These are phyloP conservation scores for Wasmannia auropunctata DNA, from an alignment of 1,140 invertebrate species.

Conservation along the genomic window DNA sequence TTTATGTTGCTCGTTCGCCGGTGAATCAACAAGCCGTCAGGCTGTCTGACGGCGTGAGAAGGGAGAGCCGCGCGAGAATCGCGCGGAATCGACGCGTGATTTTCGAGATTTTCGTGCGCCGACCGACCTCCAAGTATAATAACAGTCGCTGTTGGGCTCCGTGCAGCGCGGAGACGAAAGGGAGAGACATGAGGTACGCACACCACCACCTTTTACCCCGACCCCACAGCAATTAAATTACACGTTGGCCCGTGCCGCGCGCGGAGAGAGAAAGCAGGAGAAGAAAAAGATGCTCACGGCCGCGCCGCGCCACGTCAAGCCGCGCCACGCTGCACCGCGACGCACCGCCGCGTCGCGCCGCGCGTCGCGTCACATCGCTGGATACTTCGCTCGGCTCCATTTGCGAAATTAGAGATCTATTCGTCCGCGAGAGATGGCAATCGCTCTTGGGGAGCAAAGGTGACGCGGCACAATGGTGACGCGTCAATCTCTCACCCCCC, in stretches of 20 bases:
- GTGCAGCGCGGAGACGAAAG: not conserved
- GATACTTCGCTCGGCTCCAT: slow-evolving; percentile 70
- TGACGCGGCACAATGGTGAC: slow-evolving; percentile 63
- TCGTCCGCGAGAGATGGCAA: slow-evolving; percentile 58
- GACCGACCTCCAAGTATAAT: not conserved
- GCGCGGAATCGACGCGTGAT: not conserved
- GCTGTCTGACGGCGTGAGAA: not conserved
- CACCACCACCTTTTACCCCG: not conserved
- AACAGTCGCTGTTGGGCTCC: not conserved
- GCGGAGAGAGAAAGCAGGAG: slow-evolving; percentile 17
- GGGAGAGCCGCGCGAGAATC: not conserved
- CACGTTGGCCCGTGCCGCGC: not conserved
- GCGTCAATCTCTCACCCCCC: slow-evolving; percentile 55
- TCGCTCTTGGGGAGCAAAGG: slow-evolving; percentile 61
- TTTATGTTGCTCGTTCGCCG: slow-evolving; percentile 27
- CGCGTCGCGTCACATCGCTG: not conserved
- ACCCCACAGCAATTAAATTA: slow-evolving; percentile 68
- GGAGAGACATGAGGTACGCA: not conserved
- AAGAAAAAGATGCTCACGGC: slow-evolving; percentile 34
- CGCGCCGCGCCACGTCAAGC: not conserved
- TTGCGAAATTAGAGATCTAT: slow-evolving; percentile 77
- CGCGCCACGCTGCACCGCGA: not conserved
- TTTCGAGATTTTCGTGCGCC: slow-evolving; percentile 1
- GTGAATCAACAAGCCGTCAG: not conserved
- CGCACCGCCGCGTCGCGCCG: not conserved